Base-by-base conservation (phyloP, 2,888 invertebrate species). In the Pandemis corylana region DNA sequence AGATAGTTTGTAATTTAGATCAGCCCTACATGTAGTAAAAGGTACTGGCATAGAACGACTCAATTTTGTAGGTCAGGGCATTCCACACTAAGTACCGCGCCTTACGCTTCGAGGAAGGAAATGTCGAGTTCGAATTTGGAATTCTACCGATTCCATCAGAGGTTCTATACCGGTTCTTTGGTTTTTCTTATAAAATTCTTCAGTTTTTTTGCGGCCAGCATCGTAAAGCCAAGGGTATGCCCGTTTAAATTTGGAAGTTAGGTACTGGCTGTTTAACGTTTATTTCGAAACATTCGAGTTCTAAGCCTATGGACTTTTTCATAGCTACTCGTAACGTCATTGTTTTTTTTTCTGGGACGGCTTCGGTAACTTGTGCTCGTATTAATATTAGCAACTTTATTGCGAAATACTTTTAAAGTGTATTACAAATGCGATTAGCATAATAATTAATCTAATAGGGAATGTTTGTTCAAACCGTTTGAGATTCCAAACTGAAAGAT, bases 51-150 rank as follows among this genome's bases (percentile, higher is more conserved):
- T 56, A 61, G 46, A 61, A 9, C 68, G 68, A 69, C 36, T 63
- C 62, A 62, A 73, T 46, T 66, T 71, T 75, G 70, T 75, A 75
- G 75, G 75, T 75, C 75, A 75, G 75, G 75, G 75, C 75, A 67
- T 74, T 74, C 74, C 69, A 61, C 68, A 62, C 49, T 42, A 53
- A 53, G 44, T 28, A 42, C 65, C 65, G 69, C 66, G 66, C 75
- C 70, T 61, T 67, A 51, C 68, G 68, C 68, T 74, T 74, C 69
- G 51, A 74, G 74, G 75, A 70, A 75, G 75, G 75, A 75, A 75
- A 75, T 71, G 75, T 75, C 70, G 61, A 49, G 65, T 70, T 74
- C 65, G 59, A 70, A 70, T 70, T 74, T 74, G 65, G 69, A 70
- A 74, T 74, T 74, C 74, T 66, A 66, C 68, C 69, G 61, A 74